phyloP scores from a whole-genome alignment of 2,797 vertebrate genomes.

The Anolis apletophallus region DNA sequence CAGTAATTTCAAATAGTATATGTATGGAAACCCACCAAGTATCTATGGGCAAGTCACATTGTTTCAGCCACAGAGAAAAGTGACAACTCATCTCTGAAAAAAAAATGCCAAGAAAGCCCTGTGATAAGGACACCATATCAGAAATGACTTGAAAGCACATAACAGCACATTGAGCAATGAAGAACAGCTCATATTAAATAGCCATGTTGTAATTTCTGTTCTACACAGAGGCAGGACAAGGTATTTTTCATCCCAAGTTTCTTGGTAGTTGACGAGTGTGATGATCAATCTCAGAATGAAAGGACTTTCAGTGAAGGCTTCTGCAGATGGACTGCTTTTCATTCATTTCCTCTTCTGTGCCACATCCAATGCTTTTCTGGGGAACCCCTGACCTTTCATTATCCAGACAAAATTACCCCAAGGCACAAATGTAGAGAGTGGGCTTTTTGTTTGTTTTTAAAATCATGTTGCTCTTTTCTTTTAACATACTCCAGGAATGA shows the following conservation, averaged over 20 bases:
- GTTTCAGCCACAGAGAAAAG: neutral
- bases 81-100: neutral
- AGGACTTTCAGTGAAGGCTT: neutral
- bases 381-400: neutral
- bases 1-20: neutral
- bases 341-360: neutral
- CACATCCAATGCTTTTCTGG: neutral
- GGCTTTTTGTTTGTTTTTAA: too few species aligned
- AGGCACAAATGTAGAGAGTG: neutral
- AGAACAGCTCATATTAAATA: neutral
- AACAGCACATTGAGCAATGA: too few species aligned
- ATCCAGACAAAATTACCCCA: neutral
- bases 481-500: neutral
- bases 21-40: neutral
- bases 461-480: neutral
- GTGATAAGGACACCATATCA: neutral
- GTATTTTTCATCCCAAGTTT: neutral
- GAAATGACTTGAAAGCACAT: neutral
- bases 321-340: neutral
- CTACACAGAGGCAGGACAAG: neutral
- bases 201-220: neutral
- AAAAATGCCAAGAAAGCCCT: neutral
- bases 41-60: too few species aligned
- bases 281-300: neutral
- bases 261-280: neutral